Conservation (phyloP, 2,113 vertebrate species). For the Rhea pennata region DNA sequence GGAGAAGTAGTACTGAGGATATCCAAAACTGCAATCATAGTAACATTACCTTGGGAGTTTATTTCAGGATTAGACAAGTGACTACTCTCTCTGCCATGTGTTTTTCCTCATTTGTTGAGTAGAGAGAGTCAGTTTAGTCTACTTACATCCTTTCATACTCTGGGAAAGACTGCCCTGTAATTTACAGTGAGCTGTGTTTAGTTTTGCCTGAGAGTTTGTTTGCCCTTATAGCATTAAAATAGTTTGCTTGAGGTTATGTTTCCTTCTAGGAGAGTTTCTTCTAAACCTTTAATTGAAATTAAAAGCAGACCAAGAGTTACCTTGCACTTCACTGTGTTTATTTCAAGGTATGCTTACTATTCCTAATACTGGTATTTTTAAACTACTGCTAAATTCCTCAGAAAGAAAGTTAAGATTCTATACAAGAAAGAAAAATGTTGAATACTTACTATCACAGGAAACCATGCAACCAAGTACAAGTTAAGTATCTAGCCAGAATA, state of each 20-base stretch:
- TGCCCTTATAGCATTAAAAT: conserved; percentile 25
- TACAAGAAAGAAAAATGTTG: background rate
- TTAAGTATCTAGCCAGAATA: background rate
- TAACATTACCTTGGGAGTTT: background rate
- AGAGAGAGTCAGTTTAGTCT: background rate
- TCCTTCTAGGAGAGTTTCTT: background rate
- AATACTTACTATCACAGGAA: background rate
- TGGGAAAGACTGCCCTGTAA: conserved; percentile 12
- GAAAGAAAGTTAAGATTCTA: background rate
- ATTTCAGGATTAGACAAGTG: background rate
- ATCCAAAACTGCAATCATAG: background rate
- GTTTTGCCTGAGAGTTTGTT: conserved; percentile 18
- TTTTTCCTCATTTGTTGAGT: background rate
- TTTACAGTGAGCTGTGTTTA: conserved; percentile 49
- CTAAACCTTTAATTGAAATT: background rate
- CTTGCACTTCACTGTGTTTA: background rate
- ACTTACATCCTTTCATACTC: background rate
- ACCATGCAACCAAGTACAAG: background rate
- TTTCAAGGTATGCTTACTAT: background rate
- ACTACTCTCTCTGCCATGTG: background rate
- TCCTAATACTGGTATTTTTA: background rate
- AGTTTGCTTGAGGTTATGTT: conserved; percentile 15
- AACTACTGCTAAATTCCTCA: background rate
- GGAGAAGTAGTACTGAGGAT: background rate
- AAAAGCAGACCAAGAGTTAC: background rate